These are phyloP conservation scores for Menidia beryllina DNA, from an alignment of 2,113 vertebrate species.

Conservation along the genomic window DNA sequence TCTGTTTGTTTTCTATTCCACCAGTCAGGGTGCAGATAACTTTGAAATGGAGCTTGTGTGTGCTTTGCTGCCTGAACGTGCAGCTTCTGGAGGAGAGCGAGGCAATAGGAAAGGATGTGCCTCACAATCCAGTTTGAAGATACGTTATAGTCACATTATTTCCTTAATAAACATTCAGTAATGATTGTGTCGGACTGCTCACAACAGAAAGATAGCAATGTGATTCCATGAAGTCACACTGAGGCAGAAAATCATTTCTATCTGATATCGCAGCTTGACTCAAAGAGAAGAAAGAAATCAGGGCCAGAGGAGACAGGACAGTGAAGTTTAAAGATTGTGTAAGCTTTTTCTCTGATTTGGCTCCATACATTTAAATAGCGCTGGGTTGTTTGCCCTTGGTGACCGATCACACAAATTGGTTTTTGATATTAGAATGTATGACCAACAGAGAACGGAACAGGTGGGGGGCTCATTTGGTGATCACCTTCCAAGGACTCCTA, in stretches of 20 bases:
- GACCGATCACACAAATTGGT: slow-evolving; percentile 53
- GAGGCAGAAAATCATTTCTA: not conserved
- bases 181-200: not conserved
- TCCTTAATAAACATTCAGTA: not conserved
- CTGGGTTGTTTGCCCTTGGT: slow-evolving; percentile 52
- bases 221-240: not conserved
- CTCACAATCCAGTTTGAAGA: not conserved
- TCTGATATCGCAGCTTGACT: not conserved
- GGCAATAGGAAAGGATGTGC: not conserved
- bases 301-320: not conserved
- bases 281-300: slow-evolving; percentile 37
- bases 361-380: slow-evolving; percentile 41
- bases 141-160: not conserved
- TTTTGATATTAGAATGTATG: slow-evolving; percentile 71
- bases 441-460: slow-evolving; percentile 7
- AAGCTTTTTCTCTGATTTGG: slow-evolving; percentile 51
- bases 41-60: slow-evolving; percentile 22
- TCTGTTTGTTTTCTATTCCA: slow-evolving; percentile 48
- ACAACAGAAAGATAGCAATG: not conserved
- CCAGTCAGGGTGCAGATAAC: slow-evolving; percentile 23
- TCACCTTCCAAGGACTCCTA: slow-evolving; percentile 75
- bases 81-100: not conserved
- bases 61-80: not conserved
- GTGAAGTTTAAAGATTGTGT: slow-evolving; percentile 29
- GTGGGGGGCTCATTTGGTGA: slow-evolving; percentile 32